A percentile compares a stretch with the other conserved stretches of the same genome.
These are phyloP conservation scores for Mesodorylaimus sp. DNA, from an alignment of 2,888 invertebrate genomes.

Conservation along the genomic window DNA sequence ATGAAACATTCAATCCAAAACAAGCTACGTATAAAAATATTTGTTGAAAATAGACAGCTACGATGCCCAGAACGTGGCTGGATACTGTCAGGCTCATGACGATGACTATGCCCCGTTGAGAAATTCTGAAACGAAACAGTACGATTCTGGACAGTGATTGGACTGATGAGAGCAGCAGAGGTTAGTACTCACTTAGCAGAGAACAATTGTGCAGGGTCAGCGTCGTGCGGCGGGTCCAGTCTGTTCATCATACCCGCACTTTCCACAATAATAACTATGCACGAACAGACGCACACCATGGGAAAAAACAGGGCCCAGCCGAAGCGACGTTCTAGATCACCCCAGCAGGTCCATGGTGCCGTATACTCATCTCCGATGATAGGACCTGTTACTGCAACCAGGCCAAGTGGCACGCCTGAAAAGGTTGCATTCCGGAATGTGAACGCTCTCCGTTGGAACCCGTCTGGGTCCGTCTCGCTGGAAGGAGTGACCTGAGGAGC, in stretches of 20 bases:
- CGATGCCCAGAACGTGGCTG: slow-evolving; percentile 7
- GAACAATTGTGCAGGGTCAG: not conserved
- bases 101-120: slow-evolving; percentile 6
- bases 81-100: slow-evolving; percentile 6
- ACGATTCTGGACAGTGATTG: not conserved
- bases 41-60: slow-evolving; percentile 10
- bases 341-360: slow-evolving; percentile 10
- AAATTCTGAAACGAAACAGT: slow-evolving; percentile 1
- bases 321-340: not conserved
- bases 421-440: too few relatives aligned
- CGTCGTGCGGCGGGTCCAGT: not conserved
- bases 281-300: not conserved
- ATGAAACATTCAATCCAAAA: slow-evolving; percentile 4
- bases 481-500: too few relatives aligned
- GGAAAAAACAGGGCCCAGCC: slow-evolving; percentile 1
- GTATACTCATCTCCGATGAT: slow-evolving; percentile 4
- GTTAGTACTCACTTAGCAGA: not conserved
- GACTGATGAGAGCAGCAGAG: not conserved
- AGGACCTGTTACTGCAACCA: not conserved
- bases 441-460: too few relatives aligned
- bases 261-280: not conserved
- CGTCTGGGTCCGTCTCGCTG: too few relatives aligned
- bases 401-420: not conserved
- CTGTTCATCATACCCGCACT: slow-evolving; percentile 9
- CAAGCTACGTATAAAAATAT: slow-evolving; percentile 6